Evolutionary conservation across 2,888 invertebrate species (phyloP), one percentile per base, ranked within the genome.

Genomic region (Epinotia ramella): DNA sequence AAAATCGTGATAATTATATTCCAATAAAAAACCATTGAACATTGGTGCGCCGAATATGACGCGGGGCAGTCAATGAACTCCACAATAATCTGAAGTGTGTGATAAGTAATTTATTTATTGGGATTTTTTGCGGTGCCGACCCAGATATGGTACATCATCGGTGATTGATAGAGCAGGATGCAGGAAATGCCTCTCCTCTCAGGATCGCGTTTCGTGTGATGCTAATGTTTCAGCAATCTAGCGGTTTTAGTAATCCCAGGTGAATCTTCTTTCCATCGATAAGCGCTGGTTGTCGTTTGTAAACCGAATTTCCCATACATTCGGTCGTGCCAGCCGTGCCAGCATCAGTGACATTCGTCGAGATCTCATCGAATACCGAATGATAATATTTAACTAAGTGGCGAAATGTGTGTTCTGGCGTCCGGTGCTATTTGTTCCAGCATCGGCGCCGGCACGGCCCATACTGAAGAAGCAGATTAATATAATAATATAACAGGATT

Each of bases 91-190:
- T 83, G 80, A 82, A 84, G 81, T 82, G 82, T 81, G 76, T 79
- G 82, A 82, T 83, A 84, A 83, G 84, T 84, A 81, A 82, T 83
- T 81, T 81, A 83, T 81, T 85, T 83, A 83, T 80, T 82, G 78
- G 80, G 74, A 80, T 79, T 83, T 84, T 86, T 84, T 84, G 82
- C 82, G 77, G 78, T 77, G 73, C 71, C 83, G 84, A 84, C 86
- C 84, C 83, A 85, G 84, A 85, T 87, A 83, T 81, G 68, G 77
- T 65, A 76, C 80, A 79, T 78, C 77, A 74, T 77, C 76, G 57
- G 80, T 86, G 86, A 86, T 86, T 83, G 84, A 86, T 86, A 83
- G 82, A 83, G 80, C 85, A 86, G 84, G 84, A 87, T 84, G 80
- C 79, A 79, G 73, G 77, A 78, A 76, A 77, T 77, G 73, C 78